phyloP scores from a whole-genome alignment of 2,113 vertebrate genomes.

The Pachyramphus minor region DNA sequence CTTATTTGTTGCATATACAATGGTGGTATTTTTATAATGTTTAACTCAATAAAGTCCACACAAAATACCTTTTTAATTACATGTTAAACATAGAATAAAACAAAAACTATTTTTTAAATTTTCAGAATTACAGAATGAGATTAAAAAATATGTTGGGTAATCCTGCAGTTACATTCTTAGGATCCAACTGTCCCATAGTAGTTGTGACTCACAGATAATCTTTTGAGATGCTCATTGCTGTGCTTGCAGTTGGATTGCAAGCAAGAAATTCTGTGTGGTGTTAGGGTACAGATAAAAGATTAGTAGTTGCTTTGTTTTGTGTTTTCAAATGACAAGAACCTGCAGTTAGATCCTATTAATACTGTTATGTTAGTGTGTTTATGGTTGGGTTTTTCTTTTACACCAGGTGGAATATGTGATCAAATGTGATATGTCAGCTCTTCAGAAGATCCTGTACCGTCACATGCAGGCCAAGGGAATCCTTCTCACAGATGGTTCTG shows the following conservation, averaged over 20 bases:
- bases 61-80: not conserved
- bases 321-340: not conserved
- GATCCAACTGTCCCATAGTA: not conserved
- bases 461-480: slow-evolving; percentile 98
- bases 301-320: not conserved
- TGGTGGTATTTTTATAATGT: not conserved
- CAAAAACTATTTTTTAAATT: not conserved
- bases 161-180: not conserved
- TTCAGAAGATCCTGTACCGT: slow-evolving; percentile 95
- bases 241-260: not conserved
- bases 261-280: not conserved
- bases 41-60: not conserved
- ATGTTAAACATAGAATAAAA: not conserved
- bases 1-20: not conserved
- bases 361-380: not conserved
- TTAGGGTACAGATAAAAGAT: not conserved
- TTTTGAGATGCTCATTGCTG: not conserved
- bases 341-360: not conserved
- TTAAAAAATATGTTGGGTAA: not conserved
- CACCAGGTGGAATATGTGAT: slow-evolving; percentile 95
- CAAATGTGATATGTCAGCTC: slow-evolving; percentile 98
- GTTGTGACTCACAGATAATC: not conserved
- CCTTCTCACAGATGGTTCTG: slow-evolving; percentile 97
- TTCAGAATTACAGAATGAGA: not conserved
- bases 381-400: accelerated